phyloP scores from a whole-genome alignment of 2,113 vertebrate species.

The Clarias macrocephalus region DNA sequence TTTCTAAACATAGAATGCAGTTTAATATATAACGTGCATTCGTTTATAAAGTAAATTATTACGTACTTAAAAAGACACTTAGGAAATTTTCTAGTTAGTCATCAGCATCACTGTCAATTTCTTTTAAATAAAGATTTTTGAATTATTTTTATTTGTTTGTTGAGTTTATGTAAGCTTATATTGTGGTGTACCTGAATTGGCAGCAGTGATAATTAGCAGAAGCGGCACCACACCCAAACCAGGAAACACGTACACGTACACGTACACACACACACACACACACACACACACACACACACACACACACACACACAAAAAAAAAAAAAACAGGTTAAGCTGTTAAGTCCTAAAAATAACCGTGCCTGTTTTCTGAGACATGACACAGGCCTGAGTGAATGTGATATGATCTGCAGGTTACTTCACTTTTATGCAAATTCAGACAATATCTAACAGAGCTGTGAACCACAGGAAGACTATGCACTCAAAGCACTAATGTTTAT shows the following conservation, averaged over 20 bases:
- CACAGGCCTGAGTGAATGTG: neutral
- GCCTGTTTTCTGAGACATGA: neutral
- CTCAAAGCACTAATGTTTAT: too few relatives aligned
- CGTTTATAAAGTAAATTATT: too few relatives aligned
- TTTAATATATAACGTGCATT: too few relatives aligned
- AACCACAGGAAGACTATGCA: too few relatives aligned
- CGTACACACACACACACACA: neutral
- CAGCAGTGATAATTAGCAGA: too few relatives aligned
- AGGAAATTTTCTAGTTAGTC: neutral
- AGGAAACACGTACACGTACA: neutral
- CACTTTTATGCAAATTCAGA: neutral
- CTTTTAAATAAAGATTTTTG: neutral
- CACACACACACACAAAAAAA: too few relatives aligned
- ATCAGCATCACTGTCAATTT: neutral
- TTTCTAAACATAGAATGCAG: too few relatives aligned
- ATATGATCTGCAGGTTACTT: neutral
- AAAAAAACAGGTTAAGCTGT: neutral
- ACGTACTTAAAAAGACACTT: too few relatives aligned
- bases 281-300: neutral
- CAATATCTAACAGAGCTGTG: neutral
- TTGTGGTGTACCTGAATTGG: neutral
- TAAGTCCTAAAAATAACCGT: neutral
- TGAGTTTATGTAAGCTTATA: neutral
- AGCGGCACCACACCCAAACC: conserved; percentile 1
- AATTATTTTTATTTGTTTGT: too few relatives aligned